Percentiles rank a stretch among this genome's conserved stretches.
Evolutionary conservation across 2,797 vertebrate species (phyloP).

Genomic region (Clarias pachynema): DNA sequence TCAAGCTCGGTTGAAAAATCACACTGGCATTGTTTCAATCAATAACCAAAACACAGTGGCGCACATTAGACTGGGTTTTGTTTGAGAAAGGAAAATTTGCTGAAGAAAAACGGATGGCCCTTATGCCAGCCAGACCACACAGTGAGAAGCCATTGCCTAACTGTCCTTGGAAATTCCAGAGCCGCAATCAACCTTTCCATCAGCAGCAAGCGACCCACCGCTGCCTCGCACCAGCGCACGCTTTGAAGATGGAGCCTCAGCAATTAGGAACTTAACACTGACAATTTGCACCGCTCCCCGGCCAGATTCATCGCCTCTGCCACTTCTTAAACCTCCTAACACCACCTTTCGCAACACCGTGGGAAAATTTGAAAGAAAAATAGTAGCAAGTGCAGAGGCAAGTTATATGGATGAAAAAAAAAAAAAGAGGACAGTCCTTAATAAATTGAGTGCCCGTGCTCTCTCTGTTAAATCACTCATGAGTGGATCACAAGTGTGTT

Average conservation of each 20-base stretch:
- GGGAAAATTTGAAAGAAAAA: slow-evolving; percentile 28
- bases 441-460: not conserved
- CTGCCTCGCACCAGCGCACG: slow-evolving; percentile 62
- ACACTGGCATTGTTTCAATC: slow-evolving; percentile 9
- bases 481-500: slow-evolving; percentile 4
- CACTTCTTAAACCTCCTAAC: slow-evolving; percentile 22
- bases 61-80: not conserved
- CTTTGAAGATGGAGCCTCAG: slow-evolving; percentile 69
- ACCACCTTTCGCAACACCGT: slow-evolving; percentile 8
- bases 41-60: slow-evolving; percentile 45
- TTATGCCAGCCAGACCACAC: slow-evolving; percentile 68
- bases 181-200: slow-evolving; percentile 68
- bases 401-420: slow-evolving; percentile 8
- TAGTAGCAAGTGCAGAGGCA: slow-evolving; percentile 2
- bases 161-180: slow-evolving; percentile 68
- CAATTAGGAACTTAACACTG: slow-evolving; percentile 66
- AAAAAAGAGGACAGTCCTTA: not conserved
- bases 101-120: slow-evolving; percentile 30
- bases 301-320: slow-evolving; percentile 22
- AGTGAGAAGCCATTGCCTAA: slow-evolving; percentile 65
- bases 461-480: slow-evolving; percentile 15
- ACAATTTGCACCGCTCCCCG: slow-evolving; percentile 69
- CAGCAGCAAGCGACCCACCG: slow-evolving; percentile 51
- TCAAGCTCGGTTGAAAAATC: not conserved
- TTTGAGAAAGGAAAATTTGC: slow-evolving; percentile 41